phyloP scores from a whole-genome alignment of 2,797 vertebrate genomes.

The Xerus rutilus region DNA sequence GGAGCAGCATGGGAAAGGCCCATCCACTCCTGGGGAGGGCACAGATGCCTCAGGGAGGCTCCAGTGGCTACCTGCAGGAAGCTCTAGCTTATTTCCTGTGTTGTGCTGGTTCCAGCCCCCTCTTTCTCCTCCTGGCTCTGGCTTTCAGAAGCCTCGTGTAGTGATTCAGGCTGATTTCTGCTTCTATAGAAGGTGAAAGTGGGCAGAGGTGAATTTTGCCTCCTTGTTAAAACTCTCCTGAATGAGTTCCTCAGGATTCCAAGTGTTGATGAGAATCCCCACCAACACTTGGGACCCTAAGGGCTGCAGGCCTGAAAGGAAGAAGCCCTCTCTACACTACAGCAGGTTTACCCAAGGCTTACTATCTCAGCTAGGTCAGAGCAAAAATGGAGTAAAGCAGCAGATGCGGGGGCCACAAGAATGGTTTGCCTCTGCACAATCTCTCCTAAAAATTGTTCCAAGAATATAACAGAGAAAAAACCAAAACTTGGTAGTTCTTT shows the following conservation, averaged over 20 bases:
- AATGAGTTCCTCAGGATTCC: not conserved
- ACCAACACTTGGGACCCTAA: not conserved
- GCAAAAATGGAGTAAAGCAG: not conserved
- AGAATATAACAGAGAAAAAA: not conserved
- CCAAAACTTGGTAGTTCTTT: not conserved
- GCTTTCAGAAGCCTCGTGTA: not conserved
- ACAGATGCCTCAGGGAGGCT: not conserved
- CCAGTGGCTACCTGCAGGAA: no score
- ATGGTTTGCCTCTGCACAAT: not conserved
- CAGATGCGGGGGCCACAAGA: not conserved
- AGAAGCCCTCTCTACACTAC: not conserved
- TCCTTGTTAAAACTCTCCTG: not conserved
- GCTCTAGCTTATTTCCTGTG: not conserved
- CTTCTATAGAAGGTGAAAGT: not conserved
- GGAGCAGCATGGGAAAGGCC: not conserved
- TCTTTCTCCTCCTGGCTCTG: not conserved
- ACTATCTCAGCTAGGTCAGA: not conserved
- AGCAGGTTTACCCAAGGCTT: not conserved
- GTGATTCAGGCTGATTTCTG: not conserved
- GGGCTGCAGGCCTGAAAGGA: not conserved
- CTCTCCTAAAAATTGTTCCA: constrained; percentile 18
- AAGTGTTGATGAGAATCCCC: no score
- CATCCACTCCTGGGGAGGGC: not conserved
- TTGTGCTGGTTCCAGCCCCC: not conserved
- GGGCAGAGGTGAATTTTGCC: not conserved